Percentiles rank a stretch among this genome's conserved stretches.
Evolutionary conservation across 2,797 vertebrate genomes (phyloP).

Genomic region (Tarsius wallacei): DNA sequence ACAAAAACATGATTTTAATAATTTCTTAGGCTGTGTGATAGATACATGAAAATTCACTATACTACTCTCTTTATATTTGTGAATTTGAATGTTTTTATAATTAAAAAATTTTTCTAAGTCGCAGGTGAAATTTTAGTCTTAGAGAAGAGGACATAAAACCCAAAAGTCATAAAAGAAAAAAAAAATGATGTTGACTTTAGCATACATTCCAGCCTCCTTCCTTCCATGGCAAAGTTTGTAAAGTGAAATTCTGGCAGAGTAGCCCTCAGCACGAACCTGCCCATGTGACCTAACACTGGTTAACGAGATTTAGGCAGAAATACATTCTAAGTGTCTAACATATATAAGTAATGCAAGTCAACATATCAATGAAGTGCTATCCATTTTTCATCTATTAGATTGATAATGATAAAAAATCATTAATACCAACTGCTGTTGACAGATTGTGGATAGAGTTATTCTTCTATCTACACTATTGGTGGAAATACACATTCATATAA

Average conservation of each 20-base stretch:
- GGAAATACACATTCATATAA: conserved; percentile 14
- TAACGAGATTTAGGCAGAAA: not conserved
- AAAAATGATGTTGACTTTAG: not conserved
- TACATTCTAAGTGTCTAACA: not conserved
- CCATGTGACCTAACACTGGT: not conserved
- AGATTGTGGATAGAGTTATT: not conserved
- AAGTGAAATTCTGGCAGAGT: not conserved
- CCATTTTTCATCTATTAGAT: conserved; percentile 15
- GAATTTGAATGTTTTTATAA: conserved; percentile 35
- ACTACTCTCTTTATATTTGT: conserved; percentile 5
- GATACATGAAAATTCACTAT: not conserved
- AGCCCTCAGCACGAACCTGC: not conserved
- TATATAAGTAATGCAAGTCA: conserved; percentile 14
- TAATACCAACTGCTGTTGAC: not conserved
- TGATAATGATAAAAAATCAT: conserved; percentile 1
- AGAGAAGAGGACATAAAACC: not conserved
- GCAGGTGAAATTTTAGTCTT: conserved; percentile 20
- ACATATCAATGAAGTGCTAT: not conserved
- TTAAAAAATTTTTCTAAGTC: not conserved
- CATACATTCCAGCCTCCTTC: not conserved
- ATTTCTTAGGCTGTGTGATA: not conserved
- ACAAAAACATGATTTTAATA: conserved; percentile 29
- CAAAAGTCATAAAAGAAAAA: not conserved
- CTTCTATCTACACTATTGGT: not conserved
- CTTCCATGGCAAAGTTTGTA: not conserved